Evolutionary conservation across 2,113 vertebrate genomes (phyloP), one percentile per base, ranked within the genome.

Genomic region (Ahaetulla prasina): DNA sequence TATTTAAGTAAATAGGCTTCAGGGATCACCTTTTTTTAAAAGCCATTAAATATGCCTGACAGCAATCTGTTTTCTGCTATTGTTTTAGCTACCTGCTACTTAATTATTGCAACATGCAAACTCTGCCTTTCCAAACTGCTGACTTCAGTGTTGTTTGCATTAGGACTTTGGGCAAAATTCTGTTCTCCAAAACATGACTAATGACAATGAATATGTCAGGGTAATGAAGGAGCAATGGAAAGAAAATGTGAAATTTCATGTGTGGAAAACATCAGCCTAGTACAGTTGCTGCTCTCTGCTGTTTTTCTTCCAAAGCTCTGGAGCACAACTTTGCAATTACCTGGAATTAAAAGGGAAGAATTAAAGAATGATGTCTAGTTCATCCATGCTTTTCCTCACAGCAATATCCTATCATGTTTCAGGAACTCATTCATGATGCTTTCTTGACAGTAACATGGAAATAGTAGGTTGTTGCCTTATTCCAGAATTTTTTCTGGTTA

Each of bases 21-120:
- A 54, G 55, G 52, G n/a, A 92, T 74, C n/a, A 11, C 43, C 52
- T 53, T 68, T 85, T 85, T 60, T 35, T 2, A 68, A 87, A 63
- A 87, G 85, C 91, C 63, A 49, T 35, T 43, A 91, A 68, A 88
- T 88, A 80, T 22, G 23, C 52, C 86, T 92, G 57, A 92, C 35
- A 68, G 91, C 57, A 88, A 43, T 68, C 57, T 92, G 91, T 11
- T 35, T 86, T 50, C 2, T 92, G 57, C 85, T 85, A 88, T 50
- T 88, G 57, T 88, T 87, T n/a, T 35, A 53, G n/a, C 25, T 39
- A 68, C 57, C 57, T 53, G 30, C 14, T 47, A 50, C 30, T 53
- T 92, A 88, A 92, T 92, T 92, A 88, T 74, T 68, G 91, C 57
- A 92, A 74, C 63, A 88, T 49, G 68, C 27, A 87, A 88, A 74